Evolutionary conservation across 1,140 invertebrate species (phyloP).

Genomic region (Colletes latitarsis): DNA sequence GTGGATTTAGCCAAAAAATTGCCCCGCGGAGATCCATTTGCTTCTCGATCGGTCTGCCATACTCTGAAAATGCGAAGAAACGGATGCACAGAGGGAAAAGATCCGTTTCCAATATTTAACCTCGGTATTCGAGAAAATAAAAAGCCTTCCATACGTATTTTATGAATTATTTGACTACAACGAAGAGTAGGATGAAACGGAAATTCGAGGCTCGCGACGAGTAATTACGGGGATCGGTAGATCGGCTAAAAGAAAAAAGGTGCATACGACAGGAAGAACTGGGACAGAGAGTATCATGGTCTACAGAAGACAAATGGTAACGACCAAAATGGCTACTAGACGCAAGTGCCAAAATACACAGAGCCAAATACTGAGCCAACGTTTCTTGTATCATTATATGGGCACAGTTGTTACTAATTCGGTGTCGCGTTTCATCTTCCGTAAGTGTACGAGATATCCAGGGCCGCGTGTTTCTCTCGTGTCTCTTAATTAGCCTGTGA

Average conservation of each 20-base stretch:
- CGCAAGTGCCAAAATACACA: slow-evolving; percentile 49
- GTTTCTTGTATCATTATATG: slow-evolving; percentile 50
- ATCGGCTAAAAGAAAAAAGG: slow-evolving; percentile 45
- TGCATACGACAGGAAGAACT: slow-evolving; percentile 31
- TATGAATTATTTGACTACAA: too few species aligned
- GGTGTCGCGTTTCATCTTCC: slow-evolving; percentile 38
- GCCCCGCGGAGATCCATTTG: too few species aligned
- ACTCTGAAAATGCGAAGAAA: too few species aligned
- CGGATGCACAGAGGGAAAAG: too few species aligned
- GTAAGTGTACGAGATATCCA: slow-evolving; percentile 6
- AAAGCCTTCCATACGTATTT: too few species aligned
- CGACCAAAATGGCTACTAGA: slow-evolving; percentile 67
- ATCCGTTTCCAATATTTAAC: too few species aligned
- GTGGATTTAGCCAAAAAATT: slow-evolving; percentile 12
- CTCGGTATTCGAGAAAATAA: too few species aligned
- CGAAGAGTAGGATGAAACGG: not conserved
- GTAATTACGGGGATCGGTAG: slow-evolving; percentile 9
- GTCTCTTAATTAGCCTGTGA: slow-evolving; percentile 9
- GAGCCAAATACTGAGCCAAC: slow-evolving; percentile 49
- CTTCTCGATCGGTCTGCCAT: too few species aligned
- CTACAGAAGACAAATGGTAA: slow-evolving; percentile 74
- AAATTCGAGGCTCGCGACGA: not conserved
- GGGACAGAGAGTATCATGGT: slow-evolving; percentile 51
- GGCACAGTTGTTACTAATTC: slow-evolving; percentile 43
- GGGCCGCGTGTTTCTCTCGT: slow-evolving; percentile 4